Evolutionary conservation across 2,888 invertebrate genomes (phyloP), one percentile per base, ranked within the genome.

Genomic region (Spilosoma lubricipeda): DNA sequence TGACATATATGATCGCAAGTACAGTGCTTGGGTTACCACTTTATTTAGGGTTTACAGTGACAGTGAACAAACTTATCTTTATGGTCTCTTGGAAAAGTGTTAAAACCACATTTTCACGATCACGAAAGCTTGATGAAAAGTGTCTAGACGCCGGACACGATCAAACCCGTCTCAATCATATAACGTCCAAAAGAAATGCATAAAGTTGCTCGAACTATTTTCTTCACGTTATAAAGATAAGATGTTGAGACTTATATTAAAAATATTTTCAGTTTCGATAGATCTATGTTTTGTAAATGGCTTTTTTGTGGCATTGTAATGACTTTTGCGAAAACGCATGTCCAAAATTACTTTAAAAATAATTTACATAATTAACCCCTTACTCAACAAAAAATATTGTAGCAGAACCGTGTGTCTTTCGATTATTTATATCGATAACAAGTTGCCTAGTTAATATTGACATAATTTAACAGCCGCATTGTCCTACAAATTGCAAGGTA

Each of bases 111-210:
- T 70, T 42, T 63, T 42, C n/a, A 20, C 20, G 39, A 63, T 42
- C 27, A 42, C 11, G 1, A 18, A 42, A 27, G 30, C 7, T 23
- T 23, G 5, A 11, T 0, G 45, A 36, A 52, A 33, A 68, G 48
- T 36, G 52, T 69, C 68, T n/a, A 5, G n/a, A 15, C 36, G 52
- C 36, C 68, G 68, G 52, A 69, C 18, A 69, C 30, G 30, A 48
- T 45, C 42, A 70, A 42, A 78, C 75, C 78, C 72, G 67, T 13
- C 76, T 81, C 84, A 76, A 81, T 71, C 76, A 72, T 68, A 68
- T 13, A 74, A 63, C 56, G 63, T 20, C 33, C 2, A 18, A 33
- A n/a, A 78, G 74, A 78, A 72, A 20, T 75, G 72, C n/a, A 27
- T 74, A 72, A 64, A 72, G 74, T 52, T 52, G 3, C 30, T 68